Evolutionary conservation across 1,140 invertebrate species (phyloP).

Genomic region (Wiebesia pumilae): DNA sequence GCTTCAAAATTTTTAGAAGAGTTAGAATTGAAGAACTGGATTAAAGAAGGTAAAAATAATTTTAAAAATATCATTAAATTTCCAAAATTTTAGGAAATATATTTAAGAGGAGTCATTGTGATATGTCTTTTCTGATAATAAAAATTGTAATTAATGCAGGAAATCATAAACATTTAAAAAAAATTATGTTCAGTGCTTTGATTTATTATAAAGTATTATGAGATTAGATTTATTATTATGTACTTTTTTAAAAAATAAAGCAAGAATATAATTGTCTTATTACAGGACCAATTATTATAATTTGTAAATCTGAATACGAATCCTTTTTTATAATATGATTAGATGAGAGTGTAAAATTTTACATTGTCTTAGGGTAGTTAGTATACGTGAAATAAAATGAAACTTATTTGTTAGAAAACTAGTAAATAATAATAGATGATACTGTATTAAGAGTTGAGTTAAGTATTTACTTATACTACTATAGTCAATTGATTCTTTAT

Average conservation of each 20-base stretch:
- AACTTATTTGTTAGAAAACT: background rate
- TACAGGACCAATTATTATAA: too few species aligned
- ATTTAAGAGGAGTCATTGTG: too few species aligned
- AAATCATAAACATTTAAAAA: too few species aligned
- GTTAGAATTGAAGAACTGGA: constrained; percentile 69
- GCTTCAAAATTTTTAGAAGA: constrained; percentile 69
- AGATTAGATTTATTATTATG: background rate
- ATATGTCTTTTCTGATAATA: too few species aligned
- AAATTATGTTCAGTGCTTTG: too few species aligned
- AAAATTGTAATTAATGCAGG: too few species aligned
- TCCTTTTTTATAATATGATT: background rate
- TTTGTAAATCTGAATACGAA: too few species aligned
- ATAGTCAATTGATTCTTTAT: too few species aligned
- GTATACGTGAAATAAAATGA: background rate
- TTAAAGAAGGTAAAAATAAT: constrained; percentile 73
- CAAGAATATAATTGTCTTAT: background rate
- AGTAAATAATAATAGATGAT: background rate
- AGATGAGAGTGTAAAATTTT: background rate
- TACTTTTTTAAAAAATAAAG: background rate
- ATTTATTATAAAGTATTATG: background rate
- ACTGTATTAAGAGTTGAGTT: background rate
- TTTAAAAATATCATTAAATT: too few species aligned
- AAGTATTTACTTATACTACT: too few species aligned
- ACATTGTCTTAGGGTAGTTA: background rate
- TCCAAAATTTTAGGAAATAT: too few species aligned